These are phyloP conservation scores for Spea hammondii DNA, from an alignment of 2,797 vertebrate species.

Conservation along the genomic window DNA sequence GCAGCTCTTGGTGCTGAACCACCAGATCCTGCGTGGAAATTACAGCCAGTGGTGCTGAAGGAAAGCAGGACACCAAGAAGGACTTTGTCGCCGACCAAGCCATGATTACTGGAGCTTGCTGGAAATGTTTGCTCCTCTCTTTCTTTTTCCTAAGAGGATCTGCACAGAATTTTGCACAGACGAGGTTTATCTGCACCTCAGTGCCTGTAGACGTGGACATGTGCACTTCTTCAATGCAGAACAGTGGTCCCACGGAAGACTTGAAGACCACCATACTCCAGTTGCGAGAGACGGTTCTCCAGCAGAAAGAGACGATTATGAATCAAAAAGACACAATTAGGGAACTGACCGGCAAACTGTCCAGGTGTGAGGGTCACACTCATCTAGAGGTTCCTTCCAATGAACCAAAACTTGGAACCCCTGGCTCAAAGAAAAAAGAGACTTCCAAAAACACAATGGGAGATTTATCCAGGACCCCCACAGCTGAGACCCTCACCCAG, in stretches of 20 bases:
- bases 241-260: constrained; percentile 84
- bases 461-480: constrained; percentile 85
- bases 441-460: constrained; percentile 88
- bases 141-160: constrained; percentile 66
- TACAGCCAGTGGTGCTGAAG: neutral
- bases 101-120: constrained; percentile 67
- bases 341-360: constrained; percentile 90
- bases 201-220: constrained; percentile 92
- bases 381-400: constrained; percentile 68
- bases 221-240: constrained; percentile 86
- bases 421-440: constrained; percentile 71
- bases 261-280: constrained; percentile 86
- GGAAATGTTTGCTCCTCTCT: constrained; percentile 76
- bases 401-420: constrained; percentile 71
- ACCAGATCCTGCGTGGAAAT: neutral
- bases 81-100: constrained; percentile 38
- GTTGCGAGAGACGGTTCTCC: constrained; percentile 91
- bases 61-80: neutral
- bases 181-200: constrained; percentile 94
- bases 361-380: constrained; percentile 90
- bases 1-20: constrained; percentile 72
- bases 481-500: constrained; percentile 87
- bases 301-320: constrained; percentile 95
- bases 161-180: constrained; percentile 85
- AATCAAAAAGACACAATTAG: constrained; percentile 93